Evolutionary conservation across 2,113 vertebrate genomes (phyloP), one percentile per base, ranked within the genome.

Genomic region (Felis chaus): DNA sequence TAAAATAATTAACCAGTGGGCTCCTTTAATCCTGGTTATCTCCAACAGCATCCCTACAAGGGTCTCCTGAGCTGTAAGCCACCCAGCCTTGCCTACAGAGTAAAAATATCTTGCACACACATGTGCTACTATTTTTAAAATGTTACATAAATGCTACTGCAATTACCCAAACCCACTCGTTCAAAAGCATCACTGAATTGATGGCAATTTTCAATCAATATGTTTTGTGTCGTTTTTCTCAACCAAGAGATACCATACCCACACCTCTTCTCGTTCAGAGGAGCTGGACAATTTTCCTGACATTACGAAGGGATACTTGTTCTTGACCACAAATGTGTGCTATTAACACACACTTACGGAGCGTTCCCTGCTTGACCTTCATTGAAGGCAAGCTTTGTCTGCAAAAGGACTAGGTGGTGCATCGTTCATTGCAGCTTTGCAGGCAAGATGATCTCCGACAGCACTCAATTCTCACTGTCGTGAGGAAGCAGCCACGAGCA

Each of bases 81-180:
- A 33, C 6, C 3, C 1, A 76, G 96, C 95, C 68, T 31, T 57
- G 97, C 90, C 97, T 94, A 45, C 76, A 41, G 96, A 89, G 96
- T 29, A 33, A 83, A 96, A 87, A 95, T 85, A 96, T 84, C 94
- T 93, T 21, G 15, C 74, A 61, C 92, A 97, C 97, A 98, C 97
- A 86, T 66, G 89, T 89, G 94, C 94, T 94, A 71, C 98, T 96
- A 97, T 98, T 97, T 97, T 98, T 98, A 92, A 97, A 95, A 95
- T 29, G 84, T 97, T 97, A 97, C 97, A 98, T 98, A 97, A 97
- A 97, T 33, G 97, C 94, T 80, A 88, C 98, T 96, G 96, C 96
- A 95, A 96, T 97, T 87, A 95, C 96, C 97, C 92, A 96, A 87
- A 68, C 94, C 91, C 74, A 48, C 82, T 79, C 55, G 2, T 87